Conservation (phyloP, 2,797 vertebrate species). For the Microhierax caerulescens region DNA sequence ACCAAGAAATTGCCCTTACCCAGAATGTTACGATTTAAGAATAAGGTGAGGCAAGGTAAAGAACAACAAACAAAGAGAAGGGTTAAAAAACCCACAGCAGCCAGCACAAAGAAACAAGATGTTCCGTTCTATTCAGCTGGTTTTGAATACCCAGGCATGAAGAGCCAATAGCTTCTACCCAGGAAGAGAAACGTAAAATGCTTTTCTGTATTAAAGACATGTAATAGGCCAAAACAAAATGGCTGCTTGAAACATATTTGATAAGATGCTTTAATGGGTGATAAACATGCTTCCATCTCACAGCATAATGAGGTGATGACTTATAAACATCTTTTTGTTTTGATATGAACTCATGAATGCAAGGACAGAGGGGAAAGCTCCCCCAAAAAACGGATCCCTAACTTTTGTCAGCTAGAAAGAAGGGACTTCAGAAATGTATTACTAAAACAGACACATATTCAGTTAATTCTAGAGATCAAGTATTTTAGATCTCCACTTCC, state of each 20-base stretch:
- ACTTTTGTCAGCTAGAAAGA: background rate
- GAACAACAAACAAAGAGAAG: background rate
- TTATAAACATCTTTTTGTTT: background rate
- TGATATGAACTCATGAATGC: background rate
- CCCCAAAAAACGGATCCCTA: background rate
- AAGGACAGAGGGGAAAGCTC: background rate
- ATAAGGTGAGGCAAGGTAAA: background rate
- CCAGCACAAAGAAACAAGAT: background rate
- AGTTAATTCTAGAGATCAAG: background rate
- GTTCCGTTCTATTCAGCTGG: slow-evolving; percentile 8
- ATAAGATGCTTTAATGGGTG: background rate
- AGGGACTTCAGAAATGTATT: background rate
- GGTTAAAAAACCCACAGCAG: background rate
- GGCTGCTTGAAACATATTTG: background rate
- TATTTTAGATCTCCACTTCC: background rate
- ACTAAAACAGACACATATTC: background rate
- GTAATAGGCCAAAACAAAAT: background rate
- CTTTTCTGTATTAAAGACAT: background rate
- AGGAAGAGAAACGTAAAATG: background rate
- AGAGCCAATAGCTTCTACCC: background rate
- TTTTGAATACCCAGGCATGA: slow-evolving; percentile 18
- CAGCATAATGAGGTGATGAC: background rate
- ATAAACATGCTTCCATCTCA: background rate
- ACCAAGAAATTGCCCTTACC: background rate
- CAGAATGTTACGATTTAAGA: background rate